Percentiles rank a stretch among this genome's conserved stretches.
Conservation (phyloP, 2,888 invertebrate genomes). For the Campaea margaritaria region DNA sequence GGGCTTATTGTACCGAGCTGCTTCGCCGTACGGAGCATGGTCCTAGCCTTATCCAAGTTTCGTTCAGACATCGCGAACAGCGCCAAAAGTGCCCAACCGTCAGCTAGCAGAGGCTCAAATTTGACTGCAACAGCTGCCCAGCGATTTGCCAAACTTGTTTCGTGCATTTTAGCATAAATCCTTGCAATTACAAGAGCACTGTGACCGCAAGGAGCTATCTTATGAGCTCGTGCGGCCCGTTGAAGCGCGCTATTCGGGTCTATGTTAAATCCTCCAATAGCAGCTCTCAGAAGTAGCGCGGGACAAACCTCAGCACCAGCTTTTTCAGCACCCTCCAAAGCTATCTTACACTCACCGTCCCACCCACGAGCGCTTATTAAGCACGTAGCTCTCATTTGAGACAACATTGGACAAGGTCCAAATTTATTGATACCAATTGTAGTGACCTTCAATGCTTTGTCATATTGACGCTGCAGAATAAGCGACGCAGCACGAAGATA, state of each 20-base stretch:
- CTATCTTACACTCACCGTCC: slow-evolving; percentile 65
- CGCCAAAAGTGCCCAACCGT: slow-evolving; percentile 76
- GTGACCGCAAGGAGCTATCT: slow-evolving; percentile 65
- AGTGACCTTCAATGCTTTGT: slow-evolving; percentile 58
- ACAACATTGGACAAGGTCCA: slow-evolving; percentile 68
- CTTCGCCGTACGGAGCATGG: slow-evolving; percentile 70
- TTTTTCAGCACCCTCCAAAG: slow-evolving; percentile 62
- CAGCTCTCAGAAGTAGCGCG: slow-evolving; percentile 63
- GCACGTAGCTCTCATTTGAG: slow-evolving; percentile 69
- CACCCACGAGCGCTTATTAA: slow-evolving; percentile 60
- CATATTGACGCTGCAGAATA: slow-evolving; percentile 56
- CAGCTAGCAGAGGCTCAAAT: slow-evolving; percentile 68
- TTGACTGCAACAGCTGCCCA: slow-evolving; percentile 75
- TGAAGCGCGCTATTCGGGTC: slow-evolving; percentile 66
- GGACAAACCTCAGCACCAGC: slow-evolving; percentile 63
- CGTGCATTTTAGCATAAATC: slow-evolving; percentile 60
- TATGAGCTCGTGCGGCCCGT: slow-evolving; percentile 72
- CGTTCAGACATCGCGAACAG: slow-evolving; percentile 65
- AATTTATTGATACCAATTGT: slow-evolving; percentile 57
- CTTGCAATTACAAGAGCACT: slow-evolving; percentile 69
- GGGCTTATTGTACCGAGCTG: slow-evolving; percentile 68
- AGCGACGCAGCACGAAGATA: slow-evolving; percentile 69
- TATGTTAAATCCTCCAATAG: slow-evolving; percentile 55
- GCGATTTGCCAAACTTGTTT: slow-evolving; percentile 65
- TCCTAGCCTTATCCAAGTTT: slow-evolving; percentile 62